These are phyloP conservation scores for Ligdia adustata DNA, from an alignment of 2,888 invertebrate species.

Conservation along the genomic window DNA sequence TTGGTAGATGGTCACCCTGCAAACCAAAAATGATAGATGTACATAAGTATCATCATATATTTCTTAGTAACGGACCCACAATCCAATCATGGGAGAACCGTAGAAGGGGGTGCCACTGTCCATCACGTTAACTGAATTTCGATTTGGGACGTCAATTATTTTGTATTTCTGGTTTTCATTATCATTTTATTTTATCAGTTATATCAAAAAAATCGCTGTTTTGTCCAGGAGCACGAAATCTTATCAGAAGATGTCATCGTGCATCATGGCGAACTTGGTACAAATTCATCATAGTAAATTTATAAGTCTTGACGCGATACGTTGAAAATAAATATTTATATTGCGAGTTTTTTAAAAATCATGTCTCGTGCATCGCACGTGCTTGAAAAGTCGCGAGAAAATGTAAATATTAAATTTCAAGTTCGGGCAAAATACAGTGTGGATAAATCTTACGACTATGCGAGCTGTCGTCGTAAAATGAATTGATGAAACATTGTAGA, in stretches of 20 bases:
- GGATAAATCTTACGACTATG: conserved; percentile 9
- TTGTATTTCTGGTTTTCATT: no score
- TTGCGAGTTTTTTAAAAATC: conserved; percentile 6
- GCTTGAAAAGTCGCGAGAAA: neutral
- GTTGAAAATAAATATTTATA: neutral
- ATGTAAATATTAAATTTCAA: neutral
- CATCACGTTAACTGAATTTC: no score
- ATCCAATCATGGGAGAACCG: no score
- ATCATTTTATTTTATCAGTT: no score
- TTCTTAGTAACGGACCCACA: no score
- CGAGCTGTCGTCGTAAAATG: no score
- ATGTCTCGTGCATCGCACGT: conserved; percentile 18
- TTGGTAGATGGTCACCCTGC: conserved; percentile 90
- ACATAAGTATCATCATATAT: no score
- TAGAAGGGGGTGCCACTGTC: no score
- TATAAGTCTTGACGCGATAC: neutral
- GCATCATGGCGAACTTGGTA: neutral
- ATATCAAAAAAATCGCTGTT: no score
- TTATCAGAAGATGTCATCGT: conserved; percentile 1
- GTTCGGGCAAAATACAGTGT: neutral
- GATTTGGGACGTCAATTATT: no score
- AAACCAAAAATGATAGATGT: no score
- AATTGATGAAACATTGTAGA: no score
- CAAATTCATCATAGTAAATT: conserved; percentile 2
- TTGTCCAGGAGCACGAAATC: conserved; percentile 6